Evolutionary conservation across 2,797 vertebrate genomes (phyloP).

Genomic region (Pristis pectinata): DNA sequence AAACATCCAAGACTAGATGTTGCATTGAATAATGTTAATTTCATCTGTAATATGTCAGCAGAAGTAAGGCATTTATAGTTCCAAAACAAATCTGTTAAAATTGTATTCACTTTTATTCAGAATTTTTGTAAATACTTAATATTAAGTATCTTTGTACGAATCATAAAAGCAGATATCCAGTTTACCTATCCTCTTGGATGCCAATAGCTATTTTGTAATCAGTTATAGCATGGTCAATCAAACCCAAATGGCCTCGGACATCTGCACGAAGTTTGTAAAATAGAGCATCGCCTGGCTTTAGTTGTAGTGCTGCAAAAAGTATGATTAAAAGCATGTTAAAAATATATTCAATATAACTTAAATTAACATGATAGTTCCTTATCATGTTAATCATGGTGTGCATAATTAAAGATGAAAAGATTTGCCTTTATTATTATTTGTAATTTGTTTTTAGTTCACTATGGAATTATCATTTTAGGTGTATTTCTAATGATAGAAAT

Average conservation of each 20-base stretch:
- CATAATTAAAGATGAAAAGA: neutral
- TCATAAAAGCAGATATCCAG: neutral
- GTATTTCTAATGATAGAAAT: neutral
- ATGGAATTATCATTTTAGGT: neutral
- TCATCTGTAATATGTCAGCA: neutral
- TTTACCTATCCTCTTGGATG: constrained; percentile 47
- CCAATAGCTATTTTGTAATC: constrained; percentile 62
- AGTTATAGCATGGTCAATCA: constrained; percentile 55
- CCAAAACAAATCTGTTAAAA: neutral
- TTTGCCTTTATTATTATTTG: neutral
- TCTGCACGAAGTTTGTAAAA: constrained; percentile 62
- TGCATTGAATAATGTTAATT: neutral
- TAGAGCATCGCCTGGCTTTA: constrained; percentile 58
- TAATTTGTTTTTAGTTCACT: neutral
- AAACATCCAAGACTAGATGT: neutral
- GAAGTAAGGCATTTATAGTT: neutral
- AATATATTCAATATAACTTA: neutral
- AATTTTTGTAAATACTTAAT: neutral
- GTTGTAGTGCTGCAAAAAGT: constrained; percentile 56
- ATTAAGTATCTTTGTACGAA: neutral
- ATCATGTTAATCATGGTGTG: neutral
- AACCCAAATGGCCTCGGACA: constrained; percentile 58
- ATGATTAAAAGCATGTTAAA: constrained; percentile 33
- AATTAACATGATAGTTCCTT: neutral
- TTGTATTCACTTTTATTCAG: neutral